Base-by-base conservation (phyloP, 2,113 vertebrate genomes). In the Tautogolabrus adspersus region DNA sequence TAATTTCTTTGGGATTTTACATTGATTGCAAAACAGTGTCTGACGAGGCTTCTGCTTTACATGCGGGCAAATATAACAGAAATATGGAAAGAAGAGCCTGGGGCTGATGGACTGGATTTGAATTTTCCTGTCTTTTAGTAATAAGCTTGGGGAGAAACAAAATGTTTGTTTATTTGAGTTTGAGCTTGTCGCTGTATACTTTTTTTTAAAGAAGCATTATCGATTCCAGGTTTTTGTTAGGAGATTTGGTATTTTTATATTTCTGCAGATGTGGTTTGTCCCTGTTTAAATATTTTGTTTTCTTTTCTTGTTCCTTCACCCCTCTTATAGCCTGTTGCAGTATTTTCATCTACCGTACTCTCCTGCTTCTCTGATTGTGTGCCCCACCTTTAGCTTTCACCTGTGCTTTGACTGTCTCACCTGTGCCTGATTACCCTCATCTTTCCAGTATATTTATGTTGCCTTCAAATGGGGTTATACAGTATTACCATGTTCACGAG, bases 1-100 rank as follows among this genome's bases (percentile, higher is more conserved):
- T 92, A 84, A 91, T 94, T 91, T 93, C 88, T 77, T 52, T 65
- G 92, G 90, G 90, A 92, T 66, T 75, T 84, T 51, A 59, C 77
- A 77, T 83, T 78, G 81, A 85, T 87, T 85, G 78, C 34, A 64
- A 79, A 83, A 73, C 64, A 72, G 22, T 30, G 77, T 72, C 58
- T 77, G 63, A 81, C 59, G 63, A 70, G 56, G 52, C 38, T 75
- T 66, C 56, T 74, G 56, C 68, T 56, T 18, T 57, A 42, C 8
- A 30, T 79, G 72, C 80, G 61, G 47, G 46, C 34, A 91, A 80
- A 84, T 79, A 64, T 59, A 77, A 81, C 60, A 76, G 8, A 46
- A 73, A 84, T 82, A 76, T 77, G 70, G 10, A 61, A 49, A 64
- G 76, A 72, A 77, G 63, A 85, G 65, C 70, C 51, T 42, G 54